Percentiles rank a stretch among this genome's conserved stretches.
phyloP scores from a whole-genome alignment of 2,888 invertebrate species.

The Oxycera nigricornis region DNA sequence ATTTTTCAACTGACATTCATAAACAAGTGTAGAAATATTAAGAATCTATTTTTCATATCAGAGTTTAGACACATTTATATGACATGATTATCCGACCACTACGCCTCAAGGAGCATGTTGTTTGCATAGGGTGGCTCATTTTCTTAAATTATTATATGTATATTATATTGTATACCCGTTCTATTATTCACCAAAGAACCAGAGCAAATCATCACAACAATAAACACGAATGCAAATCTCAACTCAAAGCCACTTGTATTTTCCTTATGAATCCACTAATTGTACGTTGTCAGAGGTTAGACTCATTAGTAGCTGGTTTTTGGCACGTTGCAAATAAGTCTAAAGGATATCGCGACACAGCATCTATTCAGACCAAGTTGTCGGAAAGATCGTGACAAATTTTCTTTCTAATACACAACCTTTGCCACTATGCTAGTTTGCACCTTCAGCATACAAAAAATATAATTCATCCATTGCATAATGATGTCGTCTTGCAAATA shows the following conservation, averaged over 20 bases:
- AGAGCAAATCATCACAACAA: background rate
- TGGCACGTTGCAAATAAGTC: constrained; percentile 8
- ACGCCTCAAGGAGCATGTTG: background rate
- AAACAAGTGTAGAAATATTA: no score
- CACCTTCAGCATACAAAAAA: background rate
- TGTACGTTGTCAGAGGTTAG: constrained; percentile 12
- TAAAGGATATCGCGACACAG: background rate
- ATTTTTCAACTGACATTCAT: no score
- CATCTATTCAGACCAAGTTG: constrained; percentile 12
- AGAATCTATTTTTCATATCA: no score
- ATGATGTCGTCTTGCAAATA: constrained; percentile 20
- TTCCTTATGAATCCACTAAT: background rate
- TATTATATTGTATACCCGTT: background rate
- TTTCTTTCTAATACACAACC: background rate
- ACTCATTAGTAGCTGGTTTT: constrained; percentile 22
- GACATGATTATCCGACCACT: constrained; percentile 19
- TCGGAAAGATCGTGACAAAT: constrained; percentile 14
- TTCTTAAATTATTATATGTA: constrained; percentile 21
- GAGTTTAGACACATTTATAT: no score
- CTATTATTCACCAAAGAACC: background rate
- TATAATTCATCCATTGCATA: constrained; percentile 1
- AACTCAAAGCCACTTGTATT: background rate
- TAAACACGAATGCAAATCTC: background rate
- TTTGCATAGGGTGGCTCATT: constrained; percentile 24
- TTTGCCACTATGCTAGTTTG: background rate